Evolutionary conservation across 2,113 vertebrate genomes (phyloP).

Genomic region (Prunella fulvescens): DNA sequence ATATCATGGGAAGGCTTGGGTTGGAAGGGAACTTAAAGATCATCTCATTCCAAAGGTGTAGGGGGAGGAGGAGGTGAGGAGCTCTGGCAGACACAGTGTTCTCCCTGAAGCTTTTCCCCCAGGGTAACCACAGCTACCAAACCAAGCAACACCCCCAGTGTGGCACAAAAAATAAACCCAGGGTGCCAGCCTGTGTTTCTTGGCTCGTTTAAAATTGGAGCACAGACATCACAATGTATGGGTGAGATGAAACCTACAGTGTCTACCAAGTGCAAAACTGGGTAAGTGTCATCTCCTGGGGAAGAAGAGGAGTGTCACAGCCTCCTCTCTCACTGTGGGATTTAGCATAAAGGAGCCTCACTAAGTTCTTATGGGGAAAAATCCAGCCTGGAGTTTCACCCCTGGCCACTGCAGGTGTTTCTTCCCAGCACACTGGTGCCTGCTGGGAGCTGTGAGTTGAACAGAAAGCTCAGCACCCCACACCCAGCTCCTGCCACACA

Average conservation of each 20-base stretch:
- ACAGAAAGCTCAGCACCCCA: background rate
- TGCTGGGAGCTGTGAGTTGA: background rate
- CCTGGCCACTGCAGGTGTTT: background rate
- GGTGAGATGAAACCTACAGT: background rate
- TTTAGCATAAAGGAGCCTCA: background rate
- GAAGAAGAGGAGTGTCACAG: background rate
- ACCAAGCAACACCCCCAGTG: background rate
- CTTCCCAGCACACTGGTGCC: background rate
- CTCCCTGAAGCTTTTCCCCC: background rate
- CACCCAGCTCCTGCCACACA: background rate
- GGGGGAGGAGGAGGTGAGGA: background rate
- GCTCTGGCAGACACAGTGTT: background rate
- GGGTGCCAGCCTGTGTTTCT: background rate
- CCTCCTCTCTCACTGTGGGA: background rate
- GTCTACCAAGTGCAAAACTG: background rate
- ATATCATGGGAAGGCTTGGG: background rate
- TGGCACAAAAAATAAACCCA: background rate
- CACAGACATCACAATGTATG: background rate
- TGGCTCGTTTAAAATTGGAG: background rate
- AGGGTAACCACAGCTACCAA: background rate
- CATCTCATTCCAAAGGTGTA: background rate
- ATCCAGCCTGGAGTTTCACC: background rate
- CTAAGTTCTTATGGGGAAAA: background rate
- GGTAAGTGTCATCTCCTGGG: background rate
- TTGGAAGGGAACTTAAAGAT: background rate